These are phyloP conservation scores for Eurypyga helias DNA, from an alignment of 2,113 vertebrate species.

Conservation along the genomic window DNA sequence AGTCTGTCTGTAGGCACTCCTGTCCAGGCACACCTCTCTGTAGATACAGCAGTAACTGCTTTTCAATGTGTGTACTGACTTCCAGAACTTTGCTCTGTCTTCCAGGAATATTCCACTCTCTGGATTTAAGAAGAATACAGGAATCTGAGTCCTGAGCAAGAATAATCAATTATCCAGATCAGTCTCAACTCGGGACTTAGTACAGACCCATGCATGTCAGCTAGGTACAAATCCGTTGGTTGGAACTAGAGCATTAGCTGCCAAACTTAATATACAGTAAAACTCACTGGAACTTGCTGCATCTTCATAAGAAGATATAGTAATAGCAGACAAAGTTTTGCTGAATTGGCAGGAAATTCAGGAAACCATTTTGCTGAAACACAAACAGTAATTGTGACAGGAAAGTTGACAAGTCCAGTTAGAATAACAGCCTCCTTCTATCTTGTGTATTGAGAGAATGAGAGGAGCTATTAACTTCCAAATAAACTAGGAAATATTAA, in stretches of 20 bases:
- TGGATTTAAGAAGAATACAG: not conserved
- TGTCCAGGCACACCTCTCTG: not conserved
- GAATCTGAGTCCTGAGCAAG: not conserved
- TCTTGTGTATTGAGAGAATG: not conserved
- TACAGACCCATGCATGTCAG: not conserved
- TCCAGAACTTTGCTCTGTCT: not conserved
- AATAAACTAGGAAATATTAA: not conserved
- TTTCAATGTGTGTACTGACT: not conserved
- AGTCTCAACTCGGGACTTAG: not conserved
- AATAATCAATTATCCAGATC: not conserved
- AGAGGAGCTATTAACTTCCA: not conserved
- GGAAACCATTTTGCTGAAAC: conserved; percentile 6
- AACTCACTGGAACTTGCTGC: not conserved
- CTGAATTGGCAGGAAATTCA: not conserved
- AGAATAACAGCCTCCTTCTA: not conserved
- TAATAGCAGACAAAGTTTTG: not conserved
- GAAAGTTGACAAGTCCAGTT: not conserved
- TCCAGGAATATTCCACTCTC: not conserved
- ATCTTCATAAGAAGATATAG: not conserved
- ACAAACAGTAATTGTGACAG: not conserved
- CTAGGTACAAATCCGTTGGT: not conserved
- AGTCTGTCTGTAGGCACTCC: not conserved
- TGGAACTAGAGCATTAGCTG: not conserved
- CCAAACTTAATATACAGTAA: not conserved
- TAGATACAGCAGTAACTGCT: not conserved